Percentiles rank a stretch among this genome's conserved stretches.
Evolutionary conservation across 2,888 invertebrate species (phyloP).

Genomic region (Drosophila lutescens): DNA sequence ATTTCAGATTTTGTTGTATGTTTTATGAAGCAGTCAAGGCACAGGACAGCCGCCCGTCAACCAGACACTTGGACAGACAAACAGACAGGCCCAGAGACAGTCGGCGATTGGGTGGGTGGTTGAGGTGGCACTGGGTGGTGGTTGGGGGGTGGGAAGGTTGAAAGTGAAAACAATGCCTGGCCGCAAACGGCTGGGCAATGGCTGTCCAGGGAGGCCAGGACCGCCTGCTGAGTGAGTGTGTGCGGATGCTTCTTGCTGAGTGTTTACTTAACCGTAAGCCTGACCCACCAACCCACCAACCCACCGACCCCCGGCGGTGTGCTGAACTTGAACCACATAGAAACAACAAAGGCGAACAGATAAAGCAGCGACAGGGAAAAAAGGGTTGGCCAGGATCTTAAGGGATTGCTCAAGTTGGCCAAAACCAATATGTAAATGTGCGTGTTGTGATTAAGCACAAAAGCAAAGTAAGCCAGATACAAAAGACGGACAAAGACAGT

Average conservation of each 20-base stretch:
- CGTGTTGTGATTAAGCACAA: conserved; percentile 81
- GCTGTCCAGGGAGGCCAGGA: conserved; percentile 56
- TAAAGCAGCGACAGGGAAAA: conserved; percentile 51
- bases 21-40: conserved; percentile 70
- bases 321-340: conserved; percentile 65
- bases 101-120: conserved; percentile 25
- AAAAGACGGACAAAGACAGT: conserved; percentile 24
- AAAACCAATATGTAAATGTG: conserved; percentile 80
- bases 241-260: conserved; percentile 56
- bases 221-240: conserved; percentile 46
- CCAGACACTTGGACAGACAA: conserved; percentile 49
- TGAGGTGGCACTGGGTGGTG: conserved; percentile 4
- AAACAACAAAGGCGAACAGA: conserved; percentile 46
- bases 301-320: conserved; percentile 19
- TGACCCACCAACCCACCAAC: conserved; percentile 44
- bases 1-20: conserved; percentile 80
- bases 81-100: conserved; percentile 42
- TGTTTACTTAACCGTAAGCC: conserved; percentile 79
- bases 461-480: conserved; percentile 48
- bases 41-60: conserved; percentile 41
- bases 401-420: conserved; percentile 79
- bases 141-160: conserved; percentile 4
- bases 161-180: conserved; percentile 76
- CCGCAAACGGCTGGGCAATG: conserved; percentile 66
- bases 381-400: conserved; percentile 65